These are phyloP conservation scores for Alentia gelatinosa DNA, from an alignment of 2,888 invertebrate genomes.

Conservation along the genomic window DNA sequence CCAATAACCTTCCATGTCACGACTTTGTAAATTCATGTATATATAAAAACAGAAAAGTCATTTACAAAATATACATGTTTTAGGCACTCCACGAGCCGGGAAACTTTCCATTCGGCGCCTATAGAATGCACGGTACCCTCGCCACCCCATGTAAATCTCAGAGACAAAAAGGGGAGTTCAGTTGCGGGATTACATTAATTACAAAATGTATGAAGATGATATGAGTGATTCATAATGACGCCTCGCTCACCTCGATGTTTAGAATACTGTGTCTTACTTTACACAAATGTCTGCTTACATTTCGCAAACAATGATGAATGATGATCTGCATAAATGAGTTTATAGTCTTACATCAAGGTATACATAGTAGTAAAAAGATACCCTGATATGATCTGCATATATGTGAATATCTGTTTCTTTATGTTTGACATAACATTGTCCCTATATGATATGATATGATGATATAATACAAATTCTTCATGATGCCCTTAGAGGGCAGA, in stretches of 20 bases:
- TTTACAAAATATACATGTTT: slow-evolving; percentile 44
- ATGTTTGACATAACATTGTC: slow-evolving; percentile 32
- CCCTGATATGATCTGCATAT: slow-evolving; percentile 27
- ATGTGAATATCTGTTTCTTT: slow-evolving; percentile 23
- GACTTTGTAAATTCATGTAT: not conserved
- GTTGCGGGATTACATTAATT: not conserved
- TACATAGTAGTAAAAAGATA: not conserved
- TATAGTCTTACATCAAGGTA: not conserved
- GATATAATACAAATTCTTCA: not conserved
- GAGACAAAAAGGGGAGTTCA: not conserved
- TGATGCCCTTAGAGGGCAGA: not conserved
- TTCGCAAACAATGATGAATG: slow-evolving; percentile 47
- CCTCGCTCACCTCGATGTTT: not conserved
- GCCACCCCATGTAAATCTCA: not conserved
- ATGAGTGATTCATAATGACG: no score
- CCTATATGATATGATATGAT: slow-evolving; percentile 16
- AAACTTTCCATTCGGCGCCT: slow-evolving; percentile 22
- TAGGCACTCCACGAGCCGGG: not conserved
- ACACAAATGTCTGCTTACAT: not conserved
- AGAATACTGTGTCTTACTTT: not conserved
- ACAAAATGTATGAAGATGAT: not conserved
- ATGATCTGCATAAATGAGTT: slow-evolving; percentile 37
- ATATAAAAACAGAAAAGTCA: slow-evolving; percentile 7
- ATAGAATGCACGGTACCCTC: not conserved
- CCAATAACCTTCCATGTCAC: not conserved